Conservation (phyloP, 2,888 invertebrate genomes). For the Junonia oenone region DNA sequence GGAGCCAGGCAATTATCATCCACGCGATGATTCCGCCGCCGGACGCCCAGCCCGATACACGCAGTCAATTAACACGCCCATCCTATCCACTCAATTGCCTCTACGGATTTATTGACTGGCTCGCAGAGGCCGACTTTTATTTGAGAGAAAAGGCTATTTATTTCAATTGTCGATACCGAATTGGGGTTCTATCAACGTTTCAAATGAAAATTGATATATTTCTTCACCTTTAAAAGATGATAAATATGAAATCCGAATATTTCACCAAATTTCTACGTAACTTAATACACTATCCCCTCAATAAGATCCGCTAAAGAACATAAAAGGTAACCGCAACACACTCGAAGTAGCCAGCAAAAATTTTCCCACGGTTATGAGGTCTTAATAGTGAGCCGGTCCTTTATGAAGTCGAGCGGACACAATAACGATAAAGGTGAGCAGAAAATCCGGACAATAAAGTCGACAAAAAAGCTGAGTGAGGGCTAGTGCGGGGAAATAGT, state of each 20-base stretch:
- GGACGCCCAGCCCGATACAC: slow-evolving; percentile 39
- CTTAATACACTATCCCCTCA: neutral
- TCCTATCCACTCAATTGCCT: slow-evolving; percentile 64
- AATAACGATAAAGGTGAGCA: slow-evolving; percentile 78
- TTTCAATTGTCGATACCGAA: slow-evolving; percentile 1
- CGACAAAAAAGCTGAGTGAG: slow-evolving; percentile 72
- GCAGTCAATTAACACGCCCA: slow-evolving; percentile 71
- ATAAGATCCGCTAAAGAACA: neutral
- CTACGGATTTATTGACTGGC: slow-evolving; percentile 57
- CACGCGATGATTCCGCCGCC: slow-evolving; percentile 65
- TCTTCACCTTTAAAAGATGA: neutral
- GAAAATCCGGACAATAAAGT: slow-evolving; percentile 79
- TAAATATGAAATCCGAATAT: neutral
- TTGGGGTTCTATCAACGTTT: neutral
- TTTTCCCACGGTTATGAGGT: slow-evolving; percentile 79
- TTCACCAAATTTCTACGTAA: neutral
- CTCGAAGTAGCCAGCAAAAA: slow-evolving; percentile 25
- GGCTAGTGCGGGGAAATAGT: slow-evolving; percentile 77
- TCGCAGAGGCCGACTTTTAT: slow-evolving; percentile 33
- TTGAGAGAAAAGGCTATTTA: slow-evolving; percentile 18
- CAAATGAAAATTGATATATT: neutral
- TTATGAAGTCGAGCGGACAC: slow-evolving; percentile 76
- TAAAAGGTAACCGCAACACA: slow-evolving; percentile 8
- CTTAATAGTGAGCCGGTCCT: slow-evolving; percentile 72
- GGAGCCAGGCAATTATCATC: slow-evolving; percentile 66